Evolutionary conservation across 2,797 vertebrate species (phyloP), one percentile per base, ranked within the genome.

Genomic region (Anguilla anguilla): DNA sequence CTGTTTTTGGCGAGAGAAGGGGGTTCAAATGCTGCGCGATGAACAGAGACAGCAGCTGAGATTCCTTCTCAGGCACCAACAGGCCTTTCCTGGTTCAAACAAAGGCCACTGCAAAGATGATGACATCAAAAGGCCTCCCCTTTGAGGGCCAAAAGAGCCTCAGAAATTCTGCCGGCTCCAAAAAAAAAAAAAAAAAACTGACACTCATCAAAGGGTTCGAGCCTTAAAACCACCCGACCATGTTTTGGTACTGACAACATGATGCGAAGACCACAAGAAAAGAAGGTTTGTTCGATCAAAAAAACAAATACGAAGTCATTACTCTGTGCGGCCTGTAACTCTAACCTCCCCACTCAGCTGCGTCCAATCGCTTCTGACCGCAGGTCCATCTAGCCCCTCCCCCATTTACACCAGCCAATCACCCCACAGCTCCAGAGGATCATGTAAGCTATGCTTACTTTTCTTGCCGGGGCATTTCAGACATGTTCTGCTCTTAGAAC

Each of bases 61-160:
- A 90, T 92, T 93, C 91, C 89, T 92, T 89, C 91, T 93, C 91
- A 90, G 89, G 92, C 85, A 87, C 91, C 86, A 91, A 88, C 92
- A 94, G 91, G 91, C 79, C 90, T 46, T 85, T 59, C 5, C 87
- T 91, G 92, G 93, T 93, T 94, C 93, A 92, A 91, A 87, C 35
- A 2, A 25, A 86, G 85, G 51, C 69, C 72, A 82, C 25, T 35
- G 86, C 79, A 82, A 77, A 87, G 53, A 85, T 19, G 53, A 85
- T 22, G 86, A 53, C 43, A 49, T 74, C 72, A 85, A 77, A 74
- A 87, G 55, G 28, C 77, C 69, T 82, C 22, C 53, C 61, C 28
- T 87, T 51, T 61, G 51, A 86, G 28, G 53, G 74, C 74, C 51
- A 67, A 81, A 81, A n/a, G 55, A 59, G 55, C 15, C 72, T 87